Evolutionary conservation across 2,888 invertebrate genomes (phyloP).

Genomic region (Liopterus haemorrhoidalis): DNA sequence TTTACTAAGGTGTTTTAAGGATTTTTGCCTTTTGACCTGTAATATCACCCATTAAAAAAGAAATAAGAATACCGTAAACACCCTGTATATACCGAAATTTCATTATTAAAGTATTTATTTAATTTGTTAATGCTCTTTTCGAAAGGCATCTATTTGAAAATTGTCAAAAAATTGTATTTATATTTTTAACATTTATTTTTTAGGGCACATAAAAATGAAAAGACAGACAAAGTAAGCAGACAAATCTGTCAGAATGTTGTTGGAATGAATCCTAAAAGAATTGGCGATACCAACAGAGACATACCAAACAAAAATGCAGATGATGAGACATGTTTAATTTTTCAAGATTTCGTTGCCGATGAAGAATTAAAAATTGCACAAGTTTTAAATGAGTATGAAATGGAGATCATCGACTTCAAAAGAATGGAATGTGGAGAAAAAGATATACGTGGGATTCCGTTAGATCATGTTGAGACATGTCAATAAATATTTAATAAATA

Average conservation of each 20-base stretch:
- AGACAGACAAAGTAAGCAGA: constrained; percentile 55
- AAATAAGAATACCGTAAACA: too few species aligned
- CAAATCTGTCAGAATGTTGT: constrained; percentile 90
- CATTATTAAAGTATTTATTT: too few species aligned
- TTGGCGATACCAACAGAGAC: constrained; percentile 61
- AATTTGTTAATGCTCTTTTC: too few species aligned
- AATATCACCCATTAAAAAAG: too few species aligned
- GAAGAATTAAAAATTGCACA: constrained; percentile 67
- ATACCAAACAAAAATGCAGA: constrained; percentile 59
- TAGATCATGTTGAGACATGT: constrained; percentile 58
- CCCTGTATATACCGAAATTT: too few species aligned
- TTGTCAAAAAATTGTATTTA: too few species aligned
- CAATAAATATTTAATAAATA: too few species aligned
- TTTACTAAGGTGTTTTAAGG: too few species aligned
- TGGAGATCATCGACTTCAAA: constrained; percentile 71
- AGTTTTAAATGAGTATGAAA: constrained; percentile 58
- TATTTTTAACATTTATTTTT: too few species aligned
- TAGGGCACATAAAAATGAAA: too few species aligned
- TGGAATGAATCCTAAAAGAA: constrained; percentile 74
- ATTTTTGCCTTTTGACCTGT: too few species aligned
- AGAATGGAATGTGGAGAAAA: constrained; percentile 83
- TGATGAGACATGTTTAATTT: constrained; percentile 73
- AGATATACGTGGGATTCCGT: constrained; percentile 45
- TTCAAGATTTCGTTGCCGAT: constrained; percentile 83
- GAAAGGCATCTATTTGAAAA: too few species aligned